phyloP scores from a whole-genome alignment of 1,140 invertebrate genomes.

The Apis florea region DNA sequence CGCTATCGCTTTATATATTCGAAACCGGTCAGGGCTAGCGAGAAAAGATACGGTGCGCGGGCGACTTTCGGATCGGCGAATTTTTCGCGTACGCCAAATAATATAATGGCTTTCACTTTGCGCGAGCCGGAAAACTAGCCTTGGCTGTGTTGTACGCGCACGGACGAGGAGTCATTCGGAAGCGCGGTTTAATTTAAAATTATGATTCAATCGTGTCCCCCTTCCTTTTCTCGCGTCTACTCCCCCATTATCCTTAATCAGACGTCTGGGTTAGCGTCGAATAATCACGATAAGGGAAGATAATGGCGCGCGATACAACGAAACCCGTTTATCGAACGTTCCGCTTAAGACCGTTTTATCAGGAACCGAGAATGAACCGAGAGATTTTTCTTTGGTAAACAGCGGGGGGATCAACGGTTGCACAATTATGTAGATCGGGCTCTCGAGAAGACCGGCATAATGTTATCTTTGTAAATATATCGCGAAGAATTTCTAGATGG shows the following conservation, averaged over 20 bases:
- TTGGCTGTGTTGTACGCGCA: slow-evolving; percentile 41
- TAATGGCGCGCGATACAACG: not conserved
- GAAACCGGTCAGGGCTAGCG: slow-evolving; percentile 74
- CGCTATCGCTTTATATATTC: slow-evolving; percentile 65
- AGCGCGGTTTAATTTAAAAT: slow-evolving; percentile 42
- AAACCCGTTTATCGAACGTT: not conserved
- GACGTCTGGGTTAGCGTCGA: slow-evolving; percentile 15
- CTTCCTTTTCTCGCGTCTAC: not conserved
- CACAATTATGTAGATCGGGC: slow-evolving; percentile 17
- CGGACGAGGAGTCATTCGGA: slow-evolving; percentile 24
- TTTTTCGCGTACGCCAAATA: slow-evolving; percentile 70
- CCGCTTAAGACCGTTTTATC: slow-evolving; percentile 2
- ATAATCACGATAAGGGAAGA: not conserved
- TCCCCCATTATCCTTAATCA: not conserved
- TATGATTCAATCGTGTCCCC: slow-evolving; percentile 28
- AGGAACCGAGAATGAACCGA: not conserved
- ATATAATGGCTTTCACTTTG: slow-evolving; percentile 80
- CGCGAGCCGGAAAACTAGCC: slow-evolving; percentile 46
- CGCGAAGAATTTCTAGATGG: not conserved
- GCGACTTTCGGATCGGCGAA: slow-evolving; percentile 70
- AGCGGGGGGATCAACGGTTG: not conserved
- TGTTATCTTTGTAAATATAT: slow-evolving; percentile 36
- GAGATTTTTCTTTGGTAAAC: slow-evolving; percentile 15
- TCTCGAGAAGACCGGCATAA: not conserved
- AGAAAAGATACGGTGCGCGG: slow-evolving; percentile 72